phyloP scores from a whole-genome alignment of 2,888 invertebrate species.

The Dicyrtoma fusca region DNA sequence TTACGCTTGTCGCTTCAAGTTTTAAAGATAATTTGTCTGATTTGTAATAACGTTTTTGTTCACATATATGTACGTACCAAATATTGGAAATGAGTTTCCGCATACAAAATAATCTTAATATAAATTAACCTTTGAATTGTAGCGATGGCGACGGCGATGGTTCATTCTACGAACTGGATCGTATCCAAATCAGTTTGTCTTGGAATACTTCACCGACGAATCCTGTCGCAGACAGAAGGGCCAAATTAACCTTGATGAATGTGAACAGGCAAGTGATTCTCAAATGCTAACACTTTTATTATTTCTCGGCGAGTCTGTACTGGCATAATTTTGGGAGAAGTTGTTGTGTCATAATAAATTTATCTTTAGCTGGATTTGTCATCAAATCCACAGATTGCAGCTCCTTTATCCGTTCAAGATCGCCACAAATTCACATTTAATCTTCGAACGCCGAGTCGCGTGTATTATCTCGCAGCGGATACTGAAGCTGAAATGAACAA shows the following conservation, averaged over 20 bases:
- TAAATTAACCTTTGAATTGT: constrained; percentile 54
- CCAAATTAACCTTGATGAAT: constrained; percentile 90
- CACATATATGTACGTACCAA: too few relatives aligned
- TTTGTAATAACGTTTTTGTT: too few relatives aligned
- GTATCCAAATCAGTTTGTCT: constrained; percentile 88
- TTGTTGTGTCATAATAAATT: constrained; percentile 14
- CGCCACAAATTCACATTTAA: constrained; percentile 83
- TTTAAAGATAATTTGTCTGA: too few relatives aligned
- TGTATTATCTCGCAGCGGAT: constrained; percentile 90
- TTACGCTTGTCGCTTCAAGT: too few relatives aligned
- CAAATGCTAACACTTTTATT: too few relatives aligned
- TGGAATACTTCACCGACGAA: constrained; percentile 90
- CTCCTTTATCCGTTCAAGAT: constrained; percentile 47
- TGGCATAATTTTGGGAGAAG: too few relatives aligned
- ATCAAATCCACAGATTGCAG: constrained; percentile 25
- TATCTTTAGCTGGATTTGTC: constrained; percentile 21
- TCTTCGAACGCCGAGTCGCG: constrained; percentile 83
- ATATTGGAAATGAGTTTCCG: too few relatives aligned
- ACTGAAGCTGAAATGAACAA: constrained; percentile 89
- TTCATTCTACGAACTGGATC: constrained; percentile 89
- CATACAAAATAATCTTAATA: too few relatives aligned
- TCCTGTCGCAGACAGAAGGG: constrained; percentile 84
- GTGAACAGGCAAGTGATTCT: constrained; percentile 77
- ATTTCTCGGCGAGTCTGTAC: too few relatives aligned
- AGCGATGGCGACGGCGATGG: constrained; percentile 96